phyloP scores from a whole-genome alignment of 2,888 invertebrate genomes.

The Halictus quadricinctus region DNA sequence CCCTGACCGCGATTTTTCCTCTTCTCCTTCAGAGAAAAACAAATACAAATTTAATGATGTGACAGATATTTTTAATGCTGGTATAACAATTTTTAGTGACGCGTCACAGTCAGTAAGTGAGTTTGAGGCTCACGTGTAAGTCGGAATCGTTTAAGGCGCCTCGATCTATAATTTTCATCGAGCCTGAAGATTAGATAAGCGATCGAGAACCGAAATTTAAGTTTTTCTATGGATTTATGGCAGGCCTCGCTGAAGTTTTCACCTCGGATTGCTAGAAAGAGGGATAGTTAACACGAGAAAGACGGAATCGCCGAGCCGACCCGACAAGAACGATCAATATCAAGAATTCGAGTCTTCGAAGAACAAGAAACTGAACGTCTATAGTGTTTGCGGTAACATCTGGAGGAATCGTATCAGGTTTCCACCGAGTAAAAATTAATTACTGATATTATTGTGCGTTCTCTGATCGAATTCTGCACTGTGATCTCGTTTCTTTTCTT shows the following conservation, averaged over 20 bases:
- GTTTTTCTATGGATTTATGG: not conserved
- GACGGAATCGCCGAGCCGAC: conserved; percentile 18
- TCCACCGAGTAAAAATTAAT: not conserved
- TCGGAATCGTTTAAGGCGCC: too few species aligned
- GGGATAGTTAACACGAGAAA: conserved; percentile 15
- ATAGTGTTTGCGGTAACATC: not conserved
- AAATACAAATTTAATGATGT: too few species aligned
- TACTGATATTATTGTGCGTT: not conserved
- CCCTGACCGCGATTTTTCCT: not conserved
- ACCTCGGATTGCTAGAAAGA: conserved; percentile 6
- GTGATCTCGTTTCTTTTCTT: not conserved
- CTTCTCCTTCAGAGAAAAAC: not conserved
- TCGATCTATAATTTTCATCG: not conserved
- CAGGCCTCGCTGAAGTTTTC: conserved; percentile 3
- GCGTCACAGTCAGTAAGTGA: too few species aligned
- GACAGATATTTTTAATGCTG: too few species aligned
- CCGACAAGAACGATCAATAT: conserved; percentile 26
- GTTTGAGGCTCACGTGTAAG: too few species aligned
- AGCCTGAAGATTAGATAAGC: too few species aligned
- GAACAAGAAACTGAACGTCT: conserved; percentile 14
- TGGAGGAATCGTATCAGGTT: not conserved
- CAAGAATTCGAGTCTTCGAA: conserved; percentile 27
- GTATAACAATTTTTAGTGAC: too few species aligned
- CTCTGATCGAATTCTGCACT: not conserved
- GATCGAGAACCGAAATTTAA: not conserved